Evolutionary conservation across 2,113 vertebrate species (phyloP).

Genomic region (Corythoichthys intestinalis): DNA sequence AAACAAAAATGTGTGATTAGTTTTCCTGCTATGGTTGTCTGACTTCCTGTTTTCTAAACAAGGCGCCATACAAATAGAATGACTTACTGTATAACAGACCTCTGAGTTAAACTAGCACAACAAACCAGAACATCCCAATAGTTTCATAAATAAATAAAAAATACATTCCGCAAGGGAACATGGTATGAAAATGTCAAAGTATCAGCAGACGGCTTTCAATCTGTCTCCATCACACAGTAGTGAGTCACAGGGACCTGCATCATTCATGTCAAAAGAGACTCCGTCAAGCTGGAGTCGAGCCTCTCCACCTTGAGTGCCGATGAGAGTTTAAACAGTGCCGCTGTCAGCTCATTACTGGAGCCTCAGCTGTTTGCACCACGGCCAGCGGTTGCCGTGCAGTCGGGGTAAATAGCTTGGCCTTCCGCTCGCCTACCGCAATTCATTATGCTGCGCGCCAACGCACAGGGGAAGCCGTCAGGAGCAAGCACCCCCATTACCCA

Average conservation of each 20-base stretch:
- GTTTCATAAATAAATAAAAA: no score
- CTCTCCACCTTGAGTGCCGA: constrained; percentile 58
- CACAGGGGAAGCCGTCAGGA: constrained; percentile 59
- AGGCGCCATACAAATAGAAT: no score
- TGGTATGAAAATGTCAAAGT: not conserved
- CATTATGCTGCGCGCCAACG: constrained; percentile 56
- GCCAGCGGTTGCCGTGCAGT: constrained; percentile 54
- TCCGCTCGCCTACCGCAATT: constrained; percentile 62
- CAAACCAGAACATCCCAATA: no score
- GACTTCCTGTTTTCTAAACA: no score
- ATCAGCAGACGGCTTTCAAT: constrained; percentile 18
- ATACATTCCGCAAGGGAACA: no score
- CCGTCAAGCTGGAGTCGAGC: constrained; percentile 29
- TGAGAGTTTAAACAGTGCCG: constrained; percentile 59
- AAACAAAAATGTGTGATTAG: no score
- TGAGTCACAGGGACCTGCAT: constrained; percentile 41
- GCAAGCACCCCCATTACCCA: constrained; percentile 58
- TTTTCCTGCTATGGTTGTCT: no score
- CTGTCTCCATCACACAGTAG: constrained; percentile 35
- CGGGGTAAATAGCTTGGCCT: constrained; percentile 66
- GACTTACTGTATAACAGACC: no score
- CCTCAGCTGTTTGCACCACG: constrained; percentile 47
- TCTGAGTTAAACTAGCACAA: no score
- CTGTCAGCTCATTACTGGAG: constrained; percentile 73
- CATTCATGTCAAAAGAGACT: constrained; percentile 53